These are phyloP conservation scores for Hyalella azteca DNA, from an alignment of 2,888 invertebrate species.

Conservation along the genomic window DNA sequence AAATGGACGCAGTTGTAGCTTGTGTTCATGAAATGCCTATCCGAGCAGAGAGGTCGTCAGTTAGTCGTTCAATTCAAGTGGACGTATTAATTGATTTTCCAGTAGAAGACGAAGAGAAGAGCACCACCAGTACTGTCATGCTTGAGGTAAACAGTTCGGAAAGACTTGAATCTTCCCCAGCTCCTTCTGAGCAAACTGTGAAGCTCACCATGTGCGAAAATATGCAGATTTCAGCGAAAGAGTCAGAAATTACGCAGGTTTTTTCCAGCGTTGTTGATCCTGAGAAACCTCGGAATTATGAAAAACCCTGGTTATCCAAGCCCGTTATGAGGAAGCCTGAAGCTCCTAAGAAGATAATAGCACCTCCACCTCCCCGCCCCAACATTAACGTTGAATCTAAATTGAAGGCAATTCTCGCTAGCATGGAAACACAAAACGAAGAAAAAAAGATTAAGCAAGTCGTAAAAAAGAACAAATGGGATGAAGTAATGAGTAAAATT, in stretches of 20 bases:
- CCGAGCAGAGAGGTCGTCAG: not conserved
- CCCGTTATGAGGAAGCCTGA: conserved; percentile 64
- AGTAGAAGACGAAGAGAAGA: conserved; percentile 49
- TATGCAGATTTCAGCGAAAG: not conserved
- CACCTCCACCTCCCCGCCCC: conserved; percentile 70
- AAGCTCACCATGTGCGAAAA: not conserved
- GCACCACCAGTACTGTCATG: conserved; percentile 46
- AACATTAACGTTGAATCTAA: conserved; percentile 79
- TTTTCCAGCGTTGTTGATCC: not conserved
- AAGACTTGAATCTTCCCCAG: not conserved
- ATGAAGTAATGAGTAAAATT: conserved; percentile 78
- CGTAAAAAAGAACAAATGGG: conserved; percentile 60
- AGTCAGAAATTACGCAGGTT: not conserved
- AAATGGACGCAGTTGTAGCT: conserved; percentile 1
- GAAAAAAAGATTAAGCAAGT: conserved; percentile 64
- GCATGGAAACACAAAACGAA: conserved; percentile 65
- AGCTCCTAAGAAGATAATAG: conserved; percentile 43
- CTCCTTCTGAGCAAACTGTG: not conserved
- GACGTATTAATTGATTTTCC: conserved; percentile 10
- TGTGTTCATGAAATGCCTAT: not conserved
- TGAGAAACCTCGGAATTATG: conserved; percentile 46
- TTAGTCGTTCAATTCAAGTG: conserved; percentile 26
- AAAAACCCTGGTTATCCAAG: conserved; percentile 53
- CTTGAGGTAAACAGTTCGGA: not conserved
- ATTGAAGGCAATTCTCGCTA: conserved; percentile 73